Percentiles rank a stretch among this genome's conserved stretches.
Conservation (phyloP, 1,140 invertebrate species). For the Brevipalpus yothersi region DNA sequence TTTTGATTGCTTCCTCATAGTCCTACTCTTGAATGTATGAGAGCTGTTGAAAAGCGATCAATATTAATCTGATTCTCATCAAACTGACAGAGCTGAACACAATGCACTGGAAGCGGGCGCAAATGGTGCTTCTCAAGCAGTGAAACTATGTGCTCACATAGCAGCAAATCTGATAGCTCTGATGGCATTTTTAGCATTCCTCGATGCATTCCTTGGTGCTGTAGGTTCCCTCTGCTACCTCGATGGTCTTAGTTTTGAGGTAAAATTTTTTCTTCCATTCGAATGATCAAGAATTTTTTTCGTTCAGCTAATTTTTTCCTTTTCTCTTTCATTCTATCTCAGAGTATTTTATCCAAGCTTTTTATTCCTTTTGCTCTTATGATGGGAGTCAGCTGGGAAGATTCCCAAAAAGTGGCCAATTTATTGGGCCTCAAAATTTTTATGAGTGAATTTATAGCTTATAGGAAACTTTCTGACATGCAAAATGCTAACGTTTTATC, state of each 20-base stretch:
- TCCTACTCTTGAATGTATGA: not conserved
- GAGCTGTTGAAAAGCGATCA: not conserved
- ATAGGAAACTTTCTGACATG: conserved; percentile 40
- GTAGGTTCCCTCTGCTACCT: conserved; percentile 43
- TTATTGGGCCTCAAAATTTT: conserved; percentile 69
- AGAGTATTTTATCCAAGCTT: conserved; percentile 52
- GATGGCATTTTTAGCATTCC: conserved; percentile 53
- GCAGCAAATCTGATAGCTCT: conserved; percentile 77
- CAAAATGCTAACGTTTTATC: conserved; percentile 29
- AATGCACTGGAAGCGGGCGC: conserved; percentile 67
- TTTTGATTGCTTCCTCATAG: not conserved
- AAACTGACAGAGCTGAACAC: conserved; percentile 36
- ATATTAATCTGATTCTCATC: not conserved
- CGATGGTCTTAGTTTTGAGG: conserved; percentile 24
- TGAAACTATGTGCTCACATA: conserved; percentile 60
- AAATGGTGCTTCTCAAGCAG: conserved; percentile 52
- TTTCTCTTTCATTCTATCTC: conserved; percentile 14
- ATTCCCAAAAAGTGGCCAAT: conserved; percentile 47
- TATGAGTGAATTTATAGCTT: conserved; percentile 79
- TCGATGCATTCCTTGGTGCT: conserved; percentile 55
- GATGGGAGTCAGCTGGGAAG: conserved; percentile 48
- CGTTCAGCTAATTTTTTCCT: conserved; percentile 11
- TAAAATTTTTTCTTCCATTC: conserved; percentile 14
- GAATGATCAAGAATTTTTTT: too few relatives aligned
- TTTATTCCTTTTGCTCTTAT: conserved; percentile 61